Evolutionary conservation across 2,888 invertebrate species (phyloP).

Genomic region (Gnatocerus cornutus): DNA sequence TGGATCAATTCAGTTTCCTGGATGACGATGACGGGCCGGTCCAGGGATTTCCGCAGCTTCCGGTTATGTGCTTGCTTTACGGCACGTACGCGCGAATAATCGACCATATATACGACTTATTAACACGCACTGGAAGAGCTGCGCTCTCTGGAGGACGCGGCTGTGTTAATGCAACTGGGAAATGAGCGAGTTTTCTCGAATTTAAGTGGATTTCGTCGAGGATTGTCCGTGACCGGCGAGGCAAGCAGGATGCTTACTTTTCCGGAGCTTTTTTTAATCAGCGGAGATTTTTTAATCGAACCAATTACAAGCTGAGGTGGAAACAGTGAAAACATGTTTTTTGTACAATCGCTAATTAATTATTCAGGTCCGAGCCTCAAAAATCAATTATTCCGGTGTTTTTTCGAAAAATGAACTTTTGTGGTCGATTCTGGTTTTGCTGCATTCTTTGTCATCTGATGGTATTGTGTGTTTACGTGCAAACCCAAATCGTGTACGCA

Average conservation of each 20-base stretch:
- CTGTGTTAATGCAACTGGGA: constrained; percentile 37
- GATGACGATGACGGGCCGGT: constrained; percentile 55
- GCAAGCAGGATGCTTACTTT: constrained; percentile 1
- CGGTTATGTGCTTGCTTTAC: constrained; percentile 52
- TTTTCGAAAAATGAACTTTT: too few species aligned
- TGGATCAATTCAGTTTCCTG: constrained; percentile 62
- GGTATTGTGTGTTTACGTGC: too few species aligned
- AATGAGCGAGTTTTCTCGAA: constrained; percentile 33
- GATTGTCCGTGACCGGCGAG: constrained; percentile 36
- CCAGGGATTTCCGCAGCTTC: constrained; percentile 59
- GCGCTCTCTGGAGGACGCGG: not conserved
- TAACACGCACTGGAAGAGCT: constrained; percentile 26
- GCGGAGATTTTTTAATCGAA: not conserved
- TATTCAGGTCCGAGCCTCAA: too few species aligned
- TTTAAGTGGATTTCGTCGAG: constrained; percentile 36
- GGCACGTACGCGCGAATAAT: constrained; percentile 33
- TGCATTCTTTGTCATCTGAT: too few species aligned
- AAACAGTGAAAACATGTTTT: too few species aligned
- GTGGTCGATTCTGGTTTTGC: too few species aligned
- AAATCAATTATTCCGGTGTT: too few species aligned
- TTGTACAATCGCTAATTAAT: too few species aligned
- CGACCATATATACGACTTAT: constrained; percentile 40
- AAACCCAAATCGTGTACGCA: too few species aligned
- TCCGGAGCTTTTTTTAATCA: constrained; percentile 1
- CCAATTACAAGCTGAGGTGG: too few species aligned